phyloP scores from a whole-genome alignment of 2,797 vertebrate genomes.

The Pachyuromys duprasi region DNA sequence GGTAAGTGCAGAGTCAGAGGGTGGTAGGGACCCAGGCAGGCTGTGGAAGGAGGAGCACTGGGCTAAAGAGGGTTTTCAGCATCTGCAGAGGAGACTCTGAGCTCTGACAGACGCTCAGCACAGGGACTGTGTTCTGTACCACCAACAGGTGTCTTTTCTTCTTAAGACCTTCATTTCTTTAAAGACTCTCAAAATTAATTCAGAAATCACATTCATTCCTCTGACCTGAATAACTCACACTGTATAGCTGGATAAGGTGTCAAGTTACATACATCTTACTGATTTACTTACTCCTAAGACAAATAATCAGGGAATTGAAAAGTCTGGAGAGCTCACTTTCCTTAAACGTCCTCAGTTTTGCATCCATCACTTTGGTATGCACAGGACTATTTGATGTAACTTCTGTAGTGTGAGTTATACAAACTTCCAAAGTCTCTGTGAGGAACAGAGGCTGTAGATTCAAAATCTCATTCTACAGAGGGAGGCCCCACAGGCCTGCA shows the following conservation, averaged over 20 bases:
- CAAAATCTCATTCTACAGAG: neutral
- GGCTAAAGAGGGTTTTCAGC: neutral
- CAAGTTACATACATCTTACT: neutral
- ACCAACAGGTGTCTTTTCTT: neutral
- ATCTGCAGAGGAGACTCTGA: neutral
- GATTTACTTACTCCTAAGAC: neutral
- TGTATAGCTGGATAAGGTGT: neutral
- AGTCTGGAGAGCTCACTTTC: neutral
- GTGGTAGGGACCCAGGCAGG: neutral
- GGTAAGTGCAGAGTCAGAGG: neutral
- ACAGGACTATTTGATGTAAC: neutral
- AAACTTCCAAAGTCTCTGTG: neutral
- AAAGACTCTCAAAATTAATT: neutral
- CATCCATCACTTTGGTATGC: neutral
- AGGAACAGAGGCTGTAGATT: neutral
- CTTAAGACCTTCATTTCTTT: neutral
- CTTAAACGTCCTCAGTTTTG: neutral
- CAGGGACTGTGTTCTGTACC: too few relatives aligned
- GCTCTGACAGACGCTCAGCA: neutral
- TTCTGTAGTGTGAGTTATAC: neutral
- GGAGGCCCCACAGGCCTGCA: too few relatives aligned
- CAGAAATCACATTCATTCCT: neutral
- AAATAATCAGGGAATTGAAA: neutral
- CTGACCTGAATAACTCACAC: neutral
- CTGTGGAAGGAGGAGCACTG: neutral